Evolutionary conservation across 2,888 invertebrate species (phyloP), one percentile per base, ranked within the genome.

Genomic region (Volucella inanis): DNA sequence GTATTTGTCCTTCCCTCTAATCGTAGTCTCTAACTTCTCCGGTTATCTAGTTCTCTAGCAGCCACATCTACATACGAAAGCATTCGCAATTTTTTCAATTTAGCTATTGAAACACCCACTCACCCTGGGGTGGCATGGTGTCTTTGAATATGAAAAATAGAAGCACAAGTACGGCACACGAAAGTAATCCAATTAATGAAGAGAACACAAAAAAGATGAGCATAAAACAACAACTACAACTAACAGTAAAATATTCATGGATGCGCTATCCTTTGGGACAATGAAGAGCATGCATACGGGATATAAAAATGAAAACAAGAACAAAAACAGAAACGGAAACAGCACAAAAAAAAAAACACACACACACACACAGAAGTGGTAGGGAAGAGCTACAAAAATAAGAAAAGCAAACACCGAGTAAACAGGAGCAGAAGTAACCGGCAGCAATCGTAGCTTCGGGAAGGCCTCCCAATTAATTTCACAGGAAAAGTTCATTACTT

Each of bases 171-270:
- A 85, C 77, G 55, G 70, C 64, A 70, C 77, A 86, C 70, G 74
- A 65, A 86, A 82, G 82, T 86, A 86, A 86, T 82, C 86, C 82
- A 82, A 82, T 86, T 86, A 86, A 86, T 86, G 77, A 77, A 68
- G 68, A 68, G 43, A 52, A 61, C 43, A 61, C 59, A 75, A 43
- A 65, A 64, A 52, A 71, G 67, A 41, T 52, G 72, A 71, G 65
- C 62, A 71, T 41, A 52, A 65, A 83, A 62, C 77, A 59, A 45
- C 64, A 41, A 31, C 68, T 22, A 62, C 78, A 80, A 85, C 75
- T 81, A 68, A 72, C 76, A 85, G 72, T 80, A 64, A 85, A 85
- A 81, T 76, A 77, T 85, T 80, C 85, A 80, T 72, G 85, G 81
- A 80, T 85, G 85, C 67, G 68, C 68, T 64, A 77, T 81, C 85